Evolutionary conservation across 2,888 invertebrate genomes (phyloP).

Genomic region (Nematopogon swammerdamellus): DNA sequence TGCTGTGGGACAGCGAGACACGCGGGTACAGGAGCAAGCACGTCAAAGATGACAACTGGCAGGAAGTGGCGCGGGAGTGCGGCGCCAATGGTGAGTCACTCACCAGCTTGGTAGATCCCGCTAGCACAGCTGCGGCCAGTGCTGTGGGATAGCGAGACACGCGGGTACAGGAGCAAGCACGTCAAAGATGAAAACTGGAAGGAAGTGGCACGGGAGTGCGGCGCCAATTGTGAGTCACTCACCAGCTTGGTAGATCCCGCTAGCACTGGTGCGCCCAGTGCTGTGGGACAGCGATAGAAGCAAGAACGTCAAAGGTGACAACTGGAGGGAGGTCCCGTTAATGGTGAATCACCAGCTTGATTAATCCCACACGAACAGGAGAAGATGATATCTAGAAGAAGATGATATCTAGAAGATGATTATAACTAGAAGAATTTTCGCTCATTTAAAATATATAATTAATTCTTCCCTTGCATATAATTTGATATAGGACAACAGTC

Average conservation of each 20-base stretch:
- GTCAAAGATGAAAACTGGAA: slow-evolving; percentile 51
- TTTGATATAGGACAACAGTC: no score
- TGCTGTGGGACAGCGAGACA: slow-evolving; percentile 42
- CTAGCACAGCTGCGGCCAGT: slow-evolving; percentile 7
- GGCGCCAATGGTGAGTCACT: slow-evolving; percentile 45
- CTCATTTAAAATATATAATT: no score
- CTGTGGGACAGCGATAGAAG: slow-evolving; percentile 47
- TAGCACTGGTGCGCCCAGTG: slow-evolving; percentile 6
- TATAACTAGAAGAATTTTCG: no score
- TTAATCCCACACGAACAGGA: slow-evolving; percentile 18
- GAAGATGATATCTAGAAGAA: background rate
- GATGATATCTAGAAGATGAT: background rate
- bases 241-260: slow-evolving; percentile 19
- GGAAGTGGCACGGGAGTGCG: slow-evolving; percentile 45
- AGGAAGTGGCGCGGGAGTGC: slow-evolving; percentile 44
- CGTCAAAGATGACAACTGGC: slow-evolving; percentile 49
- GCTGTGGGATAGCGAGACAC: slow-evolving; percentile 43
- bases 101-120: slow-evolving; percentile 19
- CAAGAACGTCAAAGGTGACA: slow-evolving; percentile 43
- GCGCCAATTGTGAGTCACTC: slow-evolving; percentile 42
- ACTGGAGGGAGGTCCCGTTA: slow-evolving; percentile 51
- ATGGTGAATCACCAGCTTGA: slow-evolving; percentile 25
- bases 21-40: slow-evolving; percentile 45
- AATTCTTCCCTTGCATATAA: no score
- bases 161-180: slow-evolving; percentile 44